These are phyloP conservation scores for Tamias sibiricus DNA, from an alignment of 2,113 vertebrate genomes.

Conservation along the genomic window DNA sequence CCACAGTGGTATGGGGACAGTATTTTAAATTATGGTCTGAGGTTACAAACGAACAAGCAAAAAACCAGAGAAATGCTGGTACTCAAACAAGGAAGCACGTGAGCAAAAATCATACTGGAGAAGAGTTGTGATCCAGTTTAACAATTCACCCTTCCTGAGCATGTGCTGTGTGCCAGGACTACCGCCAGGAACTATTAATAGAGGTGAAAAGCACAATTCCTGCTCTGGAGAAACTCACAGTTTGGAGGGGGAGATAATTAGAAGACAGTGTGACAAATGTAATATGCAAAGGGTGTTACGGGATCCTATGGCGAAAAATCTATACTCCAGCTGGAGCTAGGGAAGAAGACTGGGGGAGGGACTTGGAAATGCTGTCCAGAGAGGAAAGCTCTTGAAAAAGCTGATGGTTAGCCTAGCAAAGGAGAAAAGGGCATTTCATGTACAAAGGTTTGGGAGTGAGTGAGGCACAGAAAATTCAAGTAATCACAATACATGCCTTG, in stretches of 20 bases:
- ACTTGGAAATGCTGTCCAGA: constrained; percentile 26
- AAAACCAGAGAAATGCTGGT: constrained; percentile 17
- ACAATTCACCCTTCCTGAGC: not conserved
- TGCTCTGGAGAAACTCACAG: constrained; percentile 63
- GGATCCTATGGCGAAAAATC: not conserved
- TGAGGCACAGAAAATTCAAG: not conserved
- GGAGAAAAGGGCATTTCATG: not conserved
- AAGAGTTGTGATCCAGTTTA: constrained; percentile 53
- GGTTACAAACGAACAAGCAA: not conserved
- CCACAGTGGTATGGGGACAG: not conserved
- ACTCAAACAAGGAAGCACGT: not conserved
- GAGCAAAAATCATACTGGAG: constrained; percentile 34
- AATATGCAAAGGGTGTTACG: not conserved
- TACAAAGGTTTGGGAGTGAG: not conserved
- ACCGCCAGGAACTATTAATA: constrained; percentile 60
- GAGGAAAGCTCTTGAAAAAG: constrained; percentile 30
- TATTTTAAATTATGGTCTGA: not conserved
- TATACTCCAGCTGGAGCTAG: not conserved
- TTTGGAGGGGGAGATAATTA: constrained; percentile 67
- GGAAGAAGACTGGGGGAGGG: not conserved
- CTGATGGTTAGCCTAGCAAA: not conserved
- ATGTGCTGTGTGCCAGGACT: constrained; percentile 49
- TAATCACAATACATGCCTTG: not conserved
- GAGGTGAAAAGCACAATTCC: constrained; percentile 43
- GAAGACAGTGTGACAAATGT: constrained; percentile 48